Percentiles rank a stretch among this genome's conserved stretches.
Evolutionary conservation across 2,888 invertebrate species (phyloP).

Genomic region (Portevinia maculata): DNA sequence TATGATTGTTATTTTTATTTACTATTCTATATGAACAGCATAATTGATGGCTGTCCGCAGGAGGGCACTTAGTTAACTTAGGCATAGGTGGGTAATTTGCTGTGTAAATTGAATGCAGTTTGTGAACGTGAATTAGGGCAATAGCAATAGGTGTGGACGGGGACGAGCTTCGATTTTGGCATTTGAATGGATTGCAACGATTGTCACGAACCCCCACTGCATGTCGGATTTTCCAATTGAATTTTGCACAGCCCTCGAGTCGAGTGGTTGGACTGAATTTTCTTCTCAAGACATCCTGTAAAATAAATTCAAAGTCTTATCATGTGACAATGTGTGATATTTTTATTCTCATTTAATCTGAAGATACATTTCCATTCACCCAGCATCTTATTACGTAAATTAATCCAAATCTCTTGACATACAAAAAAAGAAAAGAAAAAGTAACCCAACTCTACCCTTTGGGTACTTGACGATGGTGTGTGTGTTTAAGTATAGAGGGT

Average conservation of each 20-base stretch:
- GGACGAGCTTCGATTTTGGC: too few species aligned
- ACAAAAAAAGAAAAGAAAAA: too few species aligned
- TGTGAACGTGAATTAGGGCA: background rate
- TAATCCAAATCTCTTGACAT: constrained; percentile 1
- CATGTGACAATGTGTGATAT: background rate
- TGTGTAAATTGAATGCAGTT: constrained; percentile 5
- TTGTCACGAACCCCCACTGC: too few species aligned
- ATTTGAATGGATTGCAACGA: too few species aligned
- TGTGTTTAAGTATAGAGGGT: constrained; percentile 9
- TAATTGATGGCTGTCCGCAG: constrained; percentile 41
- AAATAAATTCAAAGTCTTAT: background rate
- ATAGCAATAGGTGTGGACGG: too few species aligned
- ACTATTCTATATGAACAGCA: constrained; percentile 29
- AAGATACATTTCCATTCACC: background rate
- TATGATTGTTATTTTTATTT: constrained; percentile 66
- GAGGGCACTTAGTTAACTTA: constrained; percentile 9
- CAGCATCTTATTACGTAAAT: background rate
- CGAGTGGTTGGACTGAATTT: too few species aligned
- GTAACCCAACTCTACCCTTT: background rate
- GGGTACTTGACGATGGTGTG: constrained; percentile 5
- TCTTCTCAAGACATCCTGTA: background rate
- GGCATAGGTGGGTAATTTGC: constrained; percentile 13
- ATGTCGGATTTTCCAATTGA: too few species aligned
- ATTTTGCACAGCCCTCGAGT: too few species aligned
- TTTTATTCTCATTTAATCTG: background rate